phyloP scores from a whole-genome alignment of 1,140 invertebrate genomes.

The Phymastichus coffea region DNA sequence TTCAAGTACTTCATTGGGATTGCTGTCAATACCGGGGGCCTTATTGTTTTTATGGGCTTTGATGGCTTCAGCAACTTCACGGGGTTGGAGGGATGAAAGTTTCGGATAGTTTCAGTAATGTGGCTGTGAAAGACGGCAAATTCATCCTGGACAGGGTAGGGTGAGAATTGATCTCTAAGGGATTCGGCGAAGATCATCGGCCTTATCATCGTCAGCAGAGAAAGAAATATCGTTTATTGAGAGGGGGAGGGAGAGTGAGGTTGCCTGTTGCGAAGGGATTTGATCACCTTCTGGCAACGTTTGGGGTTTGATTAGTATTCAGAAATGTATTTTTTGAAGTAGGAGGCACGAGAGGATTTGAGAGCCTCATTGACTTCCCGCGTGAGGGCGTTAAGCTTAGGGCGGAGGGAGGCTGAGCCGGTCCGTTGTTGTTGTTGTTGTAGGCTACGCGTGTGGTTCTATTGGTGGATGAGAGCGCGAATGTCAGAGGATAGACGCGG shows the following conservation, averaged over 20 bases:
- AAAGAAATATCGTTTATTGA: background rate
- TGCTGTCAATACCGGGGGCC: background rate
- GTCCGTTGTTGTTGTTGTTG: too few species aligned
- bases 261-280: background rate
- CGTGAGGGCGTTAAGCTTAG: too few species aligned
- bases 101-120: background rate
- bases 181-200: background rate
- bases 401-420: too few species aligned
- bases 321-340: constrained; percentile 6
- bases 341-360: too few species aligned
- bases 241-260: background rate
- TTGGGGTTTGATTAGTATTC: constrained; percentile 3
- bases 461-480: too few species aligned
- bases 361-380: too few species aligned
- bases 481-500: too few species aligned
- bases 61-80: constrained; percentile 4
- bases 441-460: too few species aligned
- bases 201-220: constrained; percentile 4
- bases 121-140: background rate
- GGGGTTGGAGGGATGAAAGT: background rate
- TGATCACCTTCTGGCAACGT: constrained; percentile 5
- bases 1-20: background rate
- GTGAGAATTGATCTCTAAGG: constrained; percentile 10
- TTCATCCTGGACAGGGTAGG: background rate
- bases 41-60: constrained; percentile 4